phyloP scores from a whole-genome alignment of 2,888 invertebrate genomes.

The Tolmerus cingulatus region DNA sequence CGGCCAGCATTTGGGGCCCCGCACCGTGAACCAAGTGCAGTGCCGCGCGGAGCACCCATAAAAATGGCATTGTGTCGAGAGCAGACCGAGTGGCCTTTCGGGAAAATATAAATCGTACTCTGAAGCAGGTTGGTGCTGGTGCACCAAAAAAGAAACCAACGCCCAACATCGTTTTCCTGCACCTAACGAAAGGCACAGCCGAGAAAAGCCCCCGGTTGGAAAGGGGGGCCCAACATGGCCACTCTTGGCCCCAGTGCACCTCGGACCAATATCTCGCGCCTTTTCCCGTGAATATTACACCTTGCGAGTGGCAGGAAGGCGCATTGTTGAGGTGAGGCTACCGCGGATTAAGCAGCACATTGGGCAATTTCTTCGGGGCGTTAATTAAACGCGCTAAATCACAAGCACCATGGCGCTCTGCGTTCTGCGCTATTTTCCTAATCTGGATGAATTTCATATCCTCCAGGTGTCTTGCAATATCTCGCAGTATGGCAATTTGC shows the following conservation, averaged over 20 bases:
- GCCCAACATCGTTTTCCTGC: conserved; percentile 23
- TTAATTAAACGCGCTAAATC: neutral
- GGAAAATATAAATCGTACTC: conserved; percentile 2
- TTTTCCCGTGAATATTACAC: neutral
- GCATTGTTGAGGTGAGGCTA: conserved; percentile 10
- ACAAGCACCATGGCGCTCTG: neutral
- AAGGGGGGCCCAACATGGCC: neutral
- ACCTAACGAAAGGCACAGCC: neutral
- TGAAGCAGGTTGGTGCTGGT: neutral
- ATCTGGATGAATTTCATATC: neutral
- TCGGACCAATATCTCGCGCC: neutral
- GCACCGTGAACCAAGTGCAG: neutral
- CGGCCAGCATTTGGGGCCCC: neutral
- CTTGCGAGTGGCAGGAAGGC: conserved; percentile 3
- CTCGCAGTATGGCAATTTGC: neutral
- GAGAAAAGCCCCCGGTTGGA: neutral
- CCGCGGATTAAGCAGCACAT: neutral
- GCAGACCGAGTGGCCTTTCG: neutral
- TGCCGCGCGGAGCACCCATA: neutral
- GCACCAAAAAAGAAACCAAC: neutral
- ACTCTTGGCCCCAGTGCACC: neutral
- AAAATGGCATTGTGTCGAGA: conserved; percentile 6
- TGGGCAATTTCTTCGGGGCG: neutral
- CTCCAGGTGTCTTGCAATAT: neutral
- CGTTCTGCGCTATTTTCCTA: neutral